These are phyloP conservation scores for Sylvietta virens DNA, from an alignment of 2,113 vertebrate genomes.

Conservation along the genomic window DNA sequence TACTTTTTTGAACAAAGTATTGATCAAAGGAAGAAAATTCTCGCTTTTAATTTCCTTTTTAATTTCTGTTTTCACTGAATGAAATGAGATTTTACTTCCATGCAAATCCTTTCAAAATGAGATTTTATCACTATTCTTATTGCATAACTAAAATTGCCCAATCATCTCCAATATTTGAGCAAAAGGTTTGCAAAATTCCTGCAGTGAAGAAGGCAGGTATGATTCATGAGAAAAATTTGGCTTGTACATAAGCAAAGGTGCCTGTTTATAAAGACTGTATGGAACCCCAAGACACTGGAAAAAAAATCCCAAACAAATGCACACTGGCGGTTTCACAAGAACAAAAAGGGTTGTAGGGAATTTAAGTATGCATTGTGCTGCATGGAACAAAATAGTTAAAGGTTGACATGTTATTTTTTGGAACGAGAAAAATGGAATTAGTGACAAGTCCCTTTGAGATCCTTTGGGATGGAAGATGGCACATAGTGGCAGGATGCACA, in stretches of 20 bases:
- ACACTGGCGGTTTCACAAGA: neutral
- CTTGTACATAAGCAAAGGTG: neutral
- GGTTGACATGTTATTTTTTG: slow-evolving; percentile 52
- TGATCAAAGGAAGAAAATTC: neutral
- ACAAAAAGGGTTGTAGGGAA: neutral
- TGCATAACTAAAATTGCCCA: neutral
- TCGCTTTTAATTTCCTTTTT: neutral
- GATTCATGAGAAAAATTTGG: neutral
- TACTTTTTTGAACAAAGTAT: neutral
- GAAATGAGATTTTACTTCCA: neutral
- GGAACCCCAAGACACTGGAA: neutral
- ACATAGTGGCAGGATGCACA: slow-evolving; percentile 54
- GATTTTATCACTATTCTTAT: neutral
- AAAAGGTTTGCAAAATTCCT: neutral
- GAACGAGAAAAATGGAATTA: slow-evolving; percentile 58
- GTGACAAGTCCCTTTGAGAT: slow-evolving; percentile 50
- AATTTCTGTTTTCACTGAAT: neutral
- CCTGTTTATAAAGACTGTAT: neutral
- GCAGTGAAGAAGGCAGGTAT: neutral
- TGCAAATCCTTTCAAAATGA: neutral
- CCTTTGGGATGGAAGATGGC: slow-evolving; percentile 61
- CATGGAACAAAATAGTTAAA: slow-evolving; percentile 55
- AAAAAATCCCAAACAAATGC: neutral
- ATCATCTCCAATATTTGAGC: neutral
- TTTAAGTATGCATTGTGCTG: neutral